Evolutionary conservation across 2,888 invertebrate genomes (phyloP).

Genomic region (Pharmacophagus antenor): DNA sequence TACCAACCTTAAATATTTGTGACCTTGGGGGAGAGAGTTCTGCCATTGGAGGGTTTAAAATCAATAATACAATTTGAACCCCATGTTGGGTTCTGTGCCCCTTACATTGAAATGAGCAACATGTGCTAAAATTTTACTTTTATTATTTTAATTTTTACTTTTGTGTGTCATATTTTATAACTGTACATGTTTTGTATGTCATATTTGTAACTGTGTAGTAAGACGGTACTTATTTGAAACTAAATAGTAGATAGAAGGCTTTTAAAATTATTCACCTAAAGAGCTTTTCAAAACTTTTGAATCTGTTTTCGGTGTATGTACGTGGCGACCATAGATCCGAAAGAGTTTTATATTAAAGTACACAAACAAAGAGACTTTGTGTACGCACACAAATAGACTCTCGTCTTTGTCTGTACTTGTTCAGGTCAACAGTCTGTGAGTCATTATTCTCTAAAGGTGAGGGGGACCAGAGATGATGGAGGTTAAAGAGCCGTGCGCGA

Average conservation of each 20-base stretch:
- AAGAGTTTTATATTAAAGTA: constrained; percentile 34
- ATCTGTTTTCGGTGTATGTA: constrained; percentile 33
- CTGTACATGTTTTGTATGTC: too few species aligned
- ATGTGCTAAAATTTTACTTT: constrained; percentile 27
- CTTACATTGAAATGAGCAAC: constrained; percentile 27
- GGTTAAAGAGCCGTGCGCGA: constrained; percentile 25
- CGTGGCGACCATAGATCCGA: constrained; percentile 44
- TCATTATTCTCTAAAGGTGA: constrained; percentile 51
- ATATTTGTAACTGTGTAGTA: too few species aligned
- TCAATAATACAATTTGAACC: constrained; percentile 36
- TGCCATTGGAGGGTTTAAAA: constrained; percentile 37
- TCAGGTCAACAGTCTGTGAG: constrained; percentile 66
- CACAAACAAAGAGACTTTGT: constrained; percentile 35
- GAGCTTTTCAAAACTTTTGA: constrained; percentile 1
- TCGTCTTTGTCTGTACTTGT: constrained; percentile 40
- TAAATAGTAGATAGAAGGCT: not conserved
- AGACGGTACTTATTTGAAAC: not conserved
- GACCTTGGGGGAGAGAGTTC: constrained; percentile 26
- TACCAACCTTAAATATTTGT: constrained; percentile 7
- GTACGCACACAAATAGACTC: constrained; percentile 37
- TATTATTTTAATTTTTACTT: constrained; percentile 18
- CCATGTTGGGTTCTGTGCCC: constrained; percentile 31
- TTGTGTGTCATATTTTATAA: too few species aligned
- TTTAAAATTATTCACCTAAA: not conserved
- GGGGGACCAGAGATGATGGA: constrained; percentile 29